A percentile compares a stretch with the other conserved stretches of the same genome.
Evolutionary conservation across 2,797 vertebrate species (phyloP).

Genomic region (Monodelphis domestica): DNA sequence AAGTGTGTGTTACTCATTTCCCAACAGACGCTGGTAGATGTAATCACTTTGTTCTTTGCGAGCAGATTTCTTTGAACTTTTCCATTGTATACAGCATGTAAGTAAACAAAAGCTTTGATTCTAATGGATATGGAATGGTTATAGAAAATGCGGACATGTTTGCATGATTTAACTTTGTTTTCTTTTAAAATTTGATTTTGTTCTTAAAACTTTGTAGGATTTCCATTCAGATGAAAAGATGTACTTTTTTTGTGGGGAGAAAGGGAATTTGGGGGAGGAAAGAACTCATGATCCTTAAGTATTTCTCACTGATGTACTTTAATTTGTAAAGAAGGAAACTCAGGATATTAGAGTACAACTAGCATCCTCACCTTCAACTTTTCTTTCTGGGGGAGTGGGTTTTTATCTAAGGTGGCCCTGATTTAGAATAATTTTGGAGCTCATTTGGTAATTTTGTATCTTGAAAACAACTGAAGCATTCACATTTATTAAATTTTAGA

Average conservation of each 20-base stretch:
- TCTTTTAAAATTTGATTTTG: slow-evolving; percentile 51
- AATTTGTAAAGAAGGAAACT: slow-evolving; percentile 34
- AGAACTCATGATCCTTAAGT: background rate
- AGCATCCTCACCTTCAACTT: background rate
- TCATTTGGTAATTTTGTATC: slow-evolving; percentile 40
- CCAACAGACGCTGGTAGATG: slow-evolving; percentile 60
- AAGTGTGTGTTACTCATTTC: slow-evolving; percentile 67
- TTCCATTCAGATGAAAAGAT: background rate
- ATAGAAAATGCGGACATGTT: slow-evolving; percentile 48
- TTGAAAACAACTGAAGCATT: background rate
- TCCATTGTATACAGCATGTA: slow-evolving; percentile 75
- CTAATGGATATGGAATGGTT: slow-evolving; percentile 19
- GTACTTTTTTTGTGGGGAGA: slow-evolving; percentile 5
- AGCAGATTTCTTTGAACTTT: slow-evolving; percentile 74
- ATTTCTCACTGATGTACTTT: slow-evolving; percentile 40
- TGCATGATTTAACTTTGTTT: slow-evolving; percentile 52
- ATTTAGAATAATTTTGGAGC: background rate
- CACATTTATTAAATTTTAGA: background rate
- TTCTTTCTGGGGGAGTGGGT: slow-evolving; percentile 34
- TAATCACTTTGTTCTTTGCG: slow-evolving; percentile 66
- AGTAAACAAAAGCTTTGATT: slow-evolving; percentile 77
- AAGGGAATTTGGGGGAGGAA: slow-evolving; percentile 8
- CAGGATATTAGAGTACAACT: slow-evolving; percentile 1
- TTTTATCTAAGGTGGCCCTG: background rate
- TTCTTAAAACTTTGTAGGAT: slow-evolving; percentile 31